Base-by-base conservation (phyloP, 2,888 invertebrate genomes). In the Caprella mutica region DNA sequence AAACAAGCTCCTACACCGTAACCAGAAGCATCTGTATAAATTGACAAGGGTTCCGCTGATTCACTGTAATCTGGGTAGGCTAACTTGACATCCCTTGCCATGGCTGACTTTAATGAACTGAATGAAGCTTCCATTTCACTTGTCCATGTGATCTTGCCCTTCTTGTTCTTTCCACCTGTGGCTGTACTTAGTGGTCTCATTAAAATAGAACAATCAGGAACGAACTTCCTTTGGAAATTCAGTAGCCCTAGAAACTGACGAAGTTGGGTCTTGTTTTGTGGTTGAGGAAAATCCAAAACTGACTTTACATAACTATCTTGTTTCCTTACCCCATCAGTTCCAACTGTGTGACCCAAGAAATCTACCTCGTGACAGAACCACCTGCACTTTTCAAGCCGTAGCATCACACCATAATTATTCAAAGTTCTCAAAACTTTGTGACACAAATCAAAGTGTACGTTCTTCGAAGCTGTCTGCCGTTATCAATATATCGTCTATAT, bases 401-500 rank as follows among this genome's bases (percentile, higher is more conserved):
- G 14, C 40, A 19, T 40, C 5, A 40, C 21, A n/a, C 40, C 40
- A 40, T 40, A 21, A 40, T 40, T 21, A 12, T 6, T 9, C 40
- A 40, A 21, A n/a, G 40, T 40, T 17, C 21, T 8, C 40, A 40
- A 40, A 40, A 40, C 40, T 9, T 40, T n/a, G 17, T 17, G 12
- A n/a, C 6, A 40, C 8, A 6, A 40, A 21, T 17, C 6, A 8
- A 5, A 40, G 40, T n/a, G n/a, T n/a, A 40, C 21, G 40, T 21
- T 40, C 21, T n/a, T 40, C 40, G 5, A 40, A 9, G 40, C 17
- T 9, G 40, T n/a, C 6, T 21, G 14, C 40, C 40, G 21, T 40
- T 40, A 40, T 40, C 12, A 40, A 21, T 8, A 40, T 40, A n/a
- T 40, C 40, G n/a, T 40, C 40, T 40, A n/a, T 40, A n/a, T 40